These are phyloP conservation scores for Argyrosomus regius DNA, from an alignment of 2,797 vertebrate species.

Conservation along the genomic window DNA sequence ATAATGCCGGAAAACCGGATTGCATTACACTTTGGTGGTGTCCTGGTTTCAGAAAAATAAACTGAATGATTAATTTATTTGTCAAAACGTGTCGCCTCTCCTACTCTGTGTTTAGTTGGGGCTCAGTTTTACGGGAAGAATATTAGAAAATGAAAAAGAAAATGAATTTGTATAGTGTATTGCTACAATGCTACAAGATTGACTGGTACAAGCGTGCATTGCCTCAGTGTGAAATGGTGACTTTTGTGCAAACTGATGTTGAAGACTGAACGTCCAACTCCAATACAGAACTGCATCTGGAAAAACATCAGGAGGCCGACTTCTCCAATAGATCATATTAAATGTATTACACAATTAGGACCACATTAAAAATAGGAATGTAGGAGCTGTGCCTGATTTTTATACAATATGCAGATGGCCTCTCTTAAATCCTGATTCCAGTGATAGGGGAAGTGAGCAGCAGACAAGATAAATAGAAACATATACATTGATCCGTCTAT, in stretches of 20 bases:
- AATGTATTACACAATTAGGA: constrained; percentile 18
- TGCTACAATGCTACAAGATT: too few relatives aligned
- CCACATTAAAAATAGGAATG: constrained; percentile 8
- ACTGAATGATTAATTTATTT: too few relatives aligned
- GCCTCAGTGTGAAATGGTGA: not conserved
- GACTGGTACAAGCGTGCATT: not conserved
- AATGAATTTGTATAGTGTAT: too few relatives aligned
- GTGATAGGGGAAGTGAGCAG: constrained; percentile 4
- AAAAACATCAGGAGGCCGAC: constrained; percentile 24
- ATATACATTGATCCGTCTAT: constrained; percentile 2
- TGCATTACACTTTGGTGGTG: too few relatives aligned
- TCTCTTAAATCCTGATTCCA: not conserved
- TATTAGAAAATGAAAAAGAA: too few relatives aligned
- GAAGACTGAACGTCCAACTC: too few relatives aligned
- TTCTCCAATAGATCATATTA: constrained; percentile 4
- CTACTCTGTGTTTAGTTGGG: too few relatives aligned
- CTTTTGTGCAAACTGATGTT: not conserved
- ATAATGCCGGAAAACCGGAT: too few relatives aligned
- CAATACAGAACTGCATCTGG: not conserved
- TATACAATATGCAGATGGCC: constrained; percentile 31
- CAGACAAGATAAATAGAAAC: constrained; percentile 25
- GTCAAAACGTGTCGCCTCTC: too few relatives aligned
- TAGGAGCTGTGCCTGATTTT: constrained; percentile 17
- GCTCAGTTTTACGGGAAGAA: too few relatives aligned
- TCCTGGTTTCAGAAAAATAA: too few relatives aligned